Base-by-base conservation (phyloP, 2,888 invertebrate genomes). In the Clivina fossor region DNA sequence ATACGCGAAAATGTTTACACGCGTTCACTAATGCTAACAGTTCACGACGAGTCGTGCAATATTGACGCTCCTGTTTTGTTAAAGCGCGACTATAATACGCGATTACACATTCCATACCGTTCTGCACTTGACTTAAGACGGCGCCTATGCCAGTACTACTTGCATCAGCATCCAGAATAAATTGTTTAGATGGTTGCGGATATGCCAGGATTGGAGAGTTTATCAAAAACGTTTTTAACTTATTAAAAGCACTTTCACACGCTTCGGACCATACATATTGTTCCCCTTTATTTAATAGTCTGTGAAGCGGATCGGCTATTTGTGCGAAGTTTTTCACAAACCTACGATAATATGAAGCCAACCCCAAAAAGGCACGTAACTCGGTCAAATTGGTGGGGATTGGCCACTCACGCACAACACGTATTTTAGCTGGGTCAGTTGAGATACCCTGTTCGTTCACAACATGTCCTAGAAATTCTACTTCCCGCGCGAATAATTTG, bases 311-410 rank as follows among this genome's bases (percentile, higher is more conserved):
- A 15, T 1, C 26, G 4, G 41, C 15, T n/a, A 24, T 41, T 2
- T 2, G 13, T 16, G 24, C 24, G 9, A 41, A 13, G 8, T 2
- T 3, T 5, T 40, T 40, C 4, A n/a, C 20, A 40, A 22, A 22
- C 7, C n/a, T 22, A 40, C 2, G 54, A 49, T 66, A 69, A 61
- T 65, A 69, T 0, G 60, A 59, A 4, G 57, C 56, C 30, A 66
- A 37, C 1, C 67, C 68, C 1, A 69, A 37, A 33, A 66, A 67
- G 5, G 58, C 11, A 7, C 61, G 44, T 4, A 65, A 20, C 33
- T 62, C 35, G 5, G 58, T 59, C 0, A 61, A 3, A 35, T 40
- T 63, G 1, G 18, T 49, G 1, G 68, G 68, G 2, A 16, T 41
- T 11, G 11, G 4, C 24, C 41, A 41, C 3, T 41, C 16, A 5